A percentile compares a stretch with the other conserved stretches of the same genome.
These are phyloP conservation scores for Sminthurinus aureus DNA, from an alignment of 2,888 invertebrate genomes.

Conservation along the genomic window DNA sequence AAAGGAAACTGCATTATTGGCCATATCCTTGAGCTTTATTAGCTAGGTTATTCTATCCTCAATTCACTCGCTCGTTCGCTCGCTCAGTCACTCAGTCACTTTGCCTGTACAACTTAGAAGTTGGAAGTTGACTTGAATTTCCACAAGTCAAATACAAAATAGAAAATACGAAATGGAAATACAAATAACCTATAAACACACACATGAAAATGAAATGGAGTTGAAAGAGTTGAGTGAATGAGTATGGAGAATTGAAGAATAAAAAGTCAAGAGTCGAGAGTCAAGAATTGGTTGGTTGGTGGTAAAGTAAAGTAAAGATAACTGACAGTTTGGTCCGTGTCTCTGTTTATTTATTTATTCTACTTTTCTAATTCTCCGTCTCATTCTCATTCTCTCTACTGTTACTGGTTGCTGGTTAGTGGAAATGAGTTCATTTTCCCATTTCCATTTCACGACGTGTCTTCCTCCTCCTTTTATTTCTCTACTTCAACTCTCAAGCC, in stretches of 20 bases:
- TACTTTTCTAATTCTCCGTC: not conserved
- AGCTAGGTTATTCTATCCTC: too few species aligned
- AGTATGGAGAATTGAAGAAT: not conserved
- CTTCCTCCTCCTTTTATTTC: not conserved
- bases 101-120: too few species aligned
- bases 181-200: conserved; percentile 4
- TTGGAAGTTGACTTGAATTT: not conserved
- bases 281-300: too few species aligned
- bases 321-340: not conserved
- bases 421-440: not conserved
- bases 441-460: not conserved
- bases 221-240: not conserved
- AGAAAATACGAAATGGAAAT: not conserved
- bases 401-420: not conserved
- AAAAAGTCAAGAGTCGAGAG: not conserved
- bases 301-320: too few species aligned
- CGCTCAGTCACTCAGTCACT: too few species aligned
- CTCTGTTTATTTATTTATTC: conserved; percentile 7
- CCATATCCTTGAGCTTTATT: too few species aligned
- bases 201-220: not conserved
- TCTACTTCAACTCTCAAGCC: not conserved
- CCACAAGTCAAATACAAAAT: not conserved
- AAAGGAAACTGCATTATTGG: too few species aligned
- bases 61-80: too few species aligned
- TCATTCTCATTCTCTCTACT: not conserved